Evolutionary conservation across 2,888 invertebrate species (phyloP).

Genomic region (Lacanobia oleracea): DNA sequence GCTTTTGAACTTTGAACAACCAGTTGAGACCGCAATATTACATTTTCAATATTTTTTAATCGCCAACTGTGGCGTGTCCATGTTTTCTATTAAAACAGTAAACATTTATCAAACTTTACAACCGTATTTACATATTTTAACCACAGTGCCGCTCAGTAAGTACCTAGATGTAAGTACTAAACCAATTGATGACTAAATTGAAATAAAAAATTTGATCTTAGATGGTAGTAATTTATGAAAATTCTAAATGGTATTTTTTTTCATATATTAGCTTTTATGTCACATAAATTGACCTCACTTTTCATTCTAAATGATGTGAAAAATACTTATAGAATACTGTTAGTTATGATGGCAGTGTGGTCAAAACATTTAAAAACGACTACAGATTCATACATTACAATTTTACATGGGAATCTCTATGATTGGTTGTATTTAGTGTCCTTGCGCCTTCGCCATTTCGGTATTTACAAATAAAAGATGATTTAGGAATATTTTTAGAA

Average conservation of each 20-base stretch:
- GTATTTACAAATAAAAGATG: constrained; percentile 62
- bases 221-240: constrained; percentile 12
- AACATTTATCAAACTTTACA: constrained; percentile 66
- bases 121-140: constrained; percentile 56
- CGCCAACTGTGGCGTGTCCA: constrained; percentile 56
- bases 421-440: constrained; percentile 42
- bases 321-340: constrained; percentile 59
- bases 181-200: constrained; percentile 23
- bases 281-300: constrained; percentile 22
- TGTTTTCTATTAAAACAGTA: constrained; percentile 68
- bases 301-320: constrained; percentile 43
- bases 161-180: constrained; percentile 14
- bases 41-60: constrained; percentile 68
- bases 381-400: constrained; percentile 52
- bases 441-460: constrained; percentile 42
- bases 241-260: constrained; percentile 13
- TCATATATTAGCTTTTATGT: constrained; percentile 26
- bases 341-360: constrained; percentile 30
- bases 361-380: constrained; percentile 57
- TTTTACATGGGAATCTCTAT: constrained; percentile 54
- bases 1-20: constrained; percentile 87
- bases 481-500: constrained; percentile 61
- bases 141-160: constrained; percentile 35
- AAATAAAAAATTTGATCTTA: constrained; percentile 33
- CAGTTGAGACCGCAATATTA: constrained; percentile 82